Evolutionary conservation across 30 jellyfish, hydroid and myxozoan species (phyloP).

Genomic region (Clytia hemisphaerica): DNA sequence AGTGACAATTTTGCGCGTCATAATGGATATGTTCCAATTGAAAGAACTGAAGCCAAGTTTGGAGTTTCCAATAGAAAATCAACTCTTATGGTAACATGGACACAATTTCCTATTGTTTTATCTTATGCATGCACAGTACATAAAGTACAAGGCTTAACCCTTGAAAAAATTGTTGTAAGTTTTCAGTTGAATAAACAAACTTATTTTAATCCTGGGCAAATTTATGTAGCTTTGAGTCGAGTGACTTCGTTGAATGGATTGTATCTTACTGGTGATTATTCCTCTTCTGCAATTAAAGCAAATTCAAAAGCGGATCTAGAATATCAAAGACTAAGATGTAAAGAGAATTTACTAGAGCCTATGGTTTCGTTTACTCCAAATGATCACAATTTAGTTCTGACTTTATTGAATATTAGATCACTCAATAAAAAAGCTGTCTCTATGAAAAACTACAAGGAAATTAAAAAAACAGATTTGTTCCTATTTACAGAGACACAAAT

Average conservation of each 20-base stretch:
- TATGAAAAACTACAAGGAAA: background rate
- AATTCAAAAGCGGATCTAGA: background rate
- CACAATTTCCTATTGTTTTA: background rate
- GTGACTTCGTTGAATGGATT: slow-evolving; percentile 2
- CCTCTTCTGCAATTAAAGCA: background rate
- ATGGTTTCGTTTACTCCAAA: no score
- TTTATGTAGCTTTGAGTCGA: slow-evolving; percentile 10
- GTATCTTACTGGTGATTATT: slow-evolving; percentile 4
- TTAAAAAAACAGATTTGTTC: no score
- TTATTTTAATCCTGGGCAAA: background rate
- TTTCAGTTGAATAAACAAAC: background rate
- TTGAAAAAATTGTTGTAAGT: background rate
- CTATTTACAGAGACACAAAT: slow-evolving; percentile 7
- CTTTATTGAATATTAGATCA: slow-evolving; percentile 1
- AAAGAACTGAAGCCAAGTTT: no score
- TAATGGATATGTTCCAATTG: background rate
- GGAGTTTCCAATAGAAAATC: background rate
- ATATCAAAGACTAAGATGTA: background rate
- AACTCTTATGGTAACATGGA: background rate
- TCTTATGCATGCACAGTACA: slow-evolving; percentile 9
- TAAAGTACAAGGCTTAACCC: slow-evolving; percentile 5
- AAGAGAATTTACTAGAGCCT: no score
- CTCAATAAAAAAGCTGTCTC: background rate
- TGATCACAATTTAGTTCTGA: no score
- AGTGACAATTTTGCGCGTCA: background rate